Conservation (phyloP, 23 tunicate genomes). For the Trididemnum nubilum region DNA sequence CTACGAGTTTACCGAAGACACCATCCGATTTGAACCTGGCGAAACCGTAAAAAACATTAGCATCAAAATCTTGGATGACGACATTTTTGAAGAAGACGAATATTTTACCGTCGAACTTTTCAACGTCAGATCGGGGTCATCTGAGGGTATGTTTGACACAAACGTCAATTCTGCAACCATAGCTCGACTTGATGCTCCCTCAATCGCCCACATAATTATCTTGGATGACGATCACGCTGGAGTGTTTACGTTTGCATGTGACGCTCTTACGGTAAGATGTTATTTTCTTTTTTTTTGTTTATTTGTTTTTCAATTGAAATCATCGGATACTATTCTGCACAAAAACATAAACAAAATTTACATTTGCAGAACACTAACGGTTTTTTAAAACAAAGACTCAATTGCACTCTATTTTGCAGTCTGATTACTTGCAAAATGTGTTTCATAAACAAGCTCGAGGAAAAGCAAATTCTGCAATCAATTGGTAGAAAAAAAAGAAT, state of each 20-base stretch:
- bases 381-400: no score
- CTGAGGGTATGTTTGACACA: conserved; percentile 60
- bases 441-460: no score
- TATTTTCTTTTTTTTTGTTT: no score
- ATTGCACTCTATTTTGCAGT: no score
- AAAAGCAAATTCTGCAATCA: no score
- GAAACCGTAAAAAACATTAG: conserved; percentile 62
- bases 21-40: conserved; percentile 80
- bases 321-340: no score
- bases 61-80: conserved; percentile 87
- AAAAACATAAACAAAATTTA: no score
- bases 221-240: conserved; percentile 99
- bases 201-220: conserved; percentile 82
- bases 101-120: conserved; percentile 74
- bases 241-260: conserved; percentile 71
- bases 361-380: no score
- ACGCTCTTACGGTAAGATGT: conserved; percentile 66
- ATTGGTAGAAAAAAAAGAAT: no score
- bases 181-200: conserved; percentile 76
- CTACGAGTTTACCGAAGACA: conserved; percentile 69
- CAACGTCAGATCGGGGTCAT: conserved; percentile 64
- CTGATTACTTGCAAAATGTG: no score
- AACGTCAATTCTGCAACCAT: conserved; percentile 34
- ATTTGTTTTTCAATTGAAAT: no score
- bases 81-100: conserved; percentile 98